Conservation (phyloP, 35 echinoderm and acorn worm genomes). For the Apostichopus japonicus region DNA sequence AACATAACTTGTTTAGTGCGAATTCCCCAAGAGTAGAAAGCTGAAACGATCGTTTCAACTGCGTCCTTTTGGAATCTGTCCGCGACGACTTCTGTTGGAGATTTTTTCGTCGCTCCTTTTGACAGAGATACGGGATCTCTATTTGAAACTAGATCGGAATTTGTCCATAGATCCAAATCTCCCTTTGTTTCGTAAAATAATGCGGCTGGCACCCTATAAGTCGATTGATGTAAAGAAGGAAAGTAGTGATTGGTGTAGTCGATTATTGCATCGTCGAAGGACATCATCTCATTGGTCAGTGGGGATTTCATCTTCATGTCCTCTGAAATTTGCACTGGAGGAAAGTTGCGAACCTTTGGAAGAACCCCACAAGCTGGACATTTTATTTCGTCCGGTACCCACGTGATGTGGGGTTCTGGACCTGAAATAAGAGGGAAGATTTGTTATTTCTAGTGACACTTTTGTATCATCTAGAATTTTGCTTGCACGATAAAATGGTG, state of each 20-base stretch:
- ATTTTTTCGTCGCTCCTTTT: constrained; percentile 42
- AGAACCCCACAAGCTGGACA: constrained; percentile 48
- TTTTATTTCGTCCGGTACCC: background rate
- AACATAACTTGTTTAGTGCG: constrained; percentile 36
- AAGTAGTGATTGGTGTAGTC: constrained; percentile 54
- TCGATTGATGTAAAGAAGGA: constrained; percentile 23
- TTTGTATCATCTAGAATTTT: too few relatives aligned
- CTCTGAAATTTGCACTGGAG: background rate
- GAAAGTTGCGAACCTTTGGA: background rate
- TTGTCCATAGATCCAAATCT: constrained; percentile 56
- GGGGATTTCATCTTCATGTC: constrained; percentile 37
- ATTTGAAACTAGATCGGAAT: constrained; percentile 18
- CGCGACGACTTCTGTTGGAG: background rate
- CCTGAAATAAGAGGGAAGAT: too few relatives aligned
- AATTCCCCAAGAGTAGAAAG: constrained; percentile 57
- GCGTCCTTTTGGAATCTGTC: constrained; percentile 63
- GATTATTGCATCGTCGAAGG: constrained; percentile 56
- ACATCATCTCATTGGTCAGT: constrained; percentile 46
- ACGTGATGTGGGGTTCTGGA: too few relatives aligned
- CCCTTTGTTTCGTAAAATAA: constrained; percentile 69
- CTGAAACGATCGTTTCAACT: constrained; percentile 36
- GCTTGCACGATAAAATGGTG: too few relatives aligned
- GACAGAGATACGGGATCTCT: background rate
- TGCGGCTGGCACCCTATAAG: constrained; percentile 43
- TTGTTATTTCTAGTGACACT: too few relatives aligned